phyloP scores from a whole-genome alignment of 2,797 vertebrate genomes.

The Pseudomugil gertrudae region DNA sequence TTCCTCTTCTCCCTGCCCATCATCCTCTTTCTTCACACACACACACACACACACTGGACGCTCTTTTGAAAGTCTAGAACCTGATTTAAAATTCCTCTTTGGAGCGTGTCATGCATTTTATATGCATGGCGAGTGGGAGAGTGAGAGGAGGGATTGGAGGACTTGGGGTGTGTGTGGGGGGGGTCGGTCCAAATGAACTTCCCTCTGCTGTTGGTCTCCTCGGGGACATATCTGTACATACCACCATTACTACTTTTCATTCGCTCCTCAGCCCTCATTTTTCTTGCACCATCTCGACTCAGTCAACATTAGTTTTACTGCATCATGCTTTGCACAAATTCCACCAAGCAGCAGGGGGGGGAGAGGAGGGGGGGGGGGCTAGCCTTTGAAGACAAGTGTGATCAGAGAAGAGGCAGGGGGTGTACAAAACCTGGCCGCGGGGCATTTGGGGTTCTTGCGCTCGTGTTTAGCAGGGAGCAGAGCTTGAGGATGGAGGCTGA shows the following conservation, averaged over 20 bases:
- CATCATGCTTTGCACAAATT: conserved; percentile 81
- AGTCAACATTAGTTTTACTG: conserved; percentile 80
- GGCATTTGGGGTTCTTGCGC: conserved; percentile 70
- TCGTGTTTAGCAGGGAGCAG: conserved; percentile 70
- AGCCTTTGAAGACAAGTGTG: conserved; percentile 80
- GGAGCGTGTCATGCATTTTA: conserved; percentile 81
- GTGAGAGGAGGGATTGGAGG: conserved; percentile 45
- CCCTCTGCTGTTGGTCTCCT: conserved; percentile 63
- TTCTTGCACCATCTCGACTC: conserved; percentile 67
- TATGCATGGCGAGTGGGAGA: conserved; percentile 74
- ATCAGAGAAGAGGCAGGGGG: conserved; percentile 74
- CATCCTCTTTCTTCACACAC: conserved; percentile 39
- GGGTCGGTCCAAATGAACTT: conserved; percentile 75
- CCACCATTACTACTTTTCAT: conserved; percentile 44
- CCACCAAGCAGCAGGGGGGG: conserved; percentile 53
- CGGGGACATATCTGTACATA: conserved; percentile 48
- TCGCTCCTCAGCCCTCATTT: conserved; percentile 53
- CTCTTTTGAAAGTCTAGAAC: conserved; percentile 76
- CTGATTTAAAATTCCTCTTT: conserved; percentile 84
- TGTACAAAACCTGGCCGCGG: conserved; percentile 70
- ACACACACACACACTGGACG: conserved; percentile 72
- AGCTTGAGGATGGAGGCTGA: conserved; percentile 64
- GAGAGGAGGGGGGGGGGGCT: conserved; percentile 36
- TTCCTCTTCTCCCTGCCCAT: conserved; percentile 47
- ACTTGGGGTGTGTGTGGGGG: neutral